A percentile compares a stretch with the other conserved stretches of the same genome.
Evolutionary conservation across 2,888 invertebrate genomes (phyloP).

Genomic region (Theretra japonica): DNA sequence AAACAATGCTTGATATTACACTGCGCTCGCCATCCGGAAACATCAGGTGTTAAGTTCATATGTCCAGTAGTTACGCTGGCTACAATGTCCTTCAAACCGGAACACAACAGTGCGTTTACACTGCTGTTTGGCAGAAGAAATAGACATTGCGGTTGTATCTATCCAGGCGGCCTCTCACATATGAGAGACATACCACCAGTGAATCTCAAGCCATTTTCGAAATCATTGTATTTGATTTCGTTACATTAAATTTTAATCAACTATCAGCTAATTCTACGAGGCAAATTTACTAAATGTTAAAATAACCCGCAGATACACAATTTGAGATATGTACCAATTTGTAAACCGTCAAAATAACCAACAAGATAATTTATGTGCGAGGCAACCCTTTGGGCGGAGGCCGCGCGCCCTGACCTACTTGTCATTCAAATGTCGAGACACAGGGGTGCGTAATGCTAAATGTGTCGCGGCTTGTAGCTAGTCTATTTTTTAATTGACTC

Average conservation of each 20-base stretch:
- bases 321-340: conserved; percentile 31
- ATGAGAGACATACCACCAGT: too few species aligned
- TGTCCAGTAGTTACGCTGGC: too few species aligned
- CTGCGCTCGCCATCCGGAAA: too few species aligned
- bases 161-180: too few species aligned
- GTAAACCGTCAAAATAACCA: conserved; percentile 30
- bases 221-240: too few species aligned
- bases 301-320: conserved; percentile 20
- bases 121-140: too few species aligned
- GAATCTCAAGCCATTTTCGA: too few species aligned
- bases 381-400: conserved; percentile 30
- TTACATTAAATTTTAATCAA: neutral
- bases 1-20: too few species aligned
- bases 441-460: neutral
- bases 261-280: neutral
- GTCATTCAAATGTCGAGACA: conserved; percentile 23
- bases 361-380: conserved; percentile 31
- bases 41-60: too few species aligned
- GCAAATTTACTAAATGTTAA: neutral
- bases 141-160: too few species aligned
- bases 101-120: too few species aligned
- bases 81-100: too few species aligned
- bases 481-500: neutral
- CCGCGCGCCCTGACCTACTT: conserved; percentile 19
- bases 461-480: neutral